Conservation (phyloP, 2,113 vertebrate species). For the Callorhinus ursinus region DNA sequence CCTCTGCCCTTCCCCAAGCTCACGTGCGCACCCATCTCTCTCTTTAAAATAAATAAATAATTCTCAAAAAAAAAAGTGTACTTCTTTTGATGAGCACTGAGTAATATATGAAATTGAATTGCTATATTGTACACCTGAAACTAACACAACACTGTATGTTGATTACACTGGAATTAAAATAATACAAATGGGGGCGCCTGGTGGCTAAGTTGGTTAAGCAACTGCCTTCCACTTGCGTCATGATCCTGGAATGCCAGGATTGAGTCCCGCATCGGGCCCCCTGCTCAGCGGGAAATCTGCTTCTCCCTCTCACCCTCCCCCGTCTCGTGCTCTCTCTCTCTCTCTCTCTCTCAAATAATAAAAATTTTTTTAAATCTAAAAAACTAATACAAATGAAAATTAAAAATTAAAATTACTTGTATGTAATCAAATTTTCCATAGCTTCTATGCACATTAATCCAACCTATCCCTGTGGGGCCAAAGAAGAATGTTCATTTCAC, state of each 20-base stretch:
- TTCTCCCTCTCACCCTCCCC: no score
- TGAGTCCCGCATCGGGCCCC: no score
- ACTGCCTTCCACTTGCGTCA: no score
- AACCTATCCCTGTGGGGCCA: not conserved
- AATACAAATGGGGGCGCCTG: not conserved
- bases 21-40: rapidly evolving
- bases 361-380: no score
- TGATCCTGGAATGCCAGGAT: no score
- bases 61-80: not conserved
- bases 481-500: not conserved
- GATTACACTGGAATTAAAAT: not conserved
- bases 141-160: not conserved
- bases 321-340: no score
- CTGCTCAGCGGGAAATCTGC: no score
- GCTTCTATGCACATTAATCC: not conserved
- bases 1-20: not conserved
- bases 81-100: not conserved
- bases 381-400: not conserved
- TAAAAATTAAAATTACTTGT: not conserved
- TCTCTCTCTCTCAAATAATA: no score
- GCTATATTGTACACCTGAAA: not conserved
- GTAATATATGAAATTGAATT: not conserved
- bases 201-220: no score
- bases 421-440: conserved; percentile 8
- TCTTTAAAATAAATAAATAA: not conserved